Evolutionary conservation across 2,797 vertebrate genomes (phyloP).

Genomic region (Diplodus sargus): DNA sequence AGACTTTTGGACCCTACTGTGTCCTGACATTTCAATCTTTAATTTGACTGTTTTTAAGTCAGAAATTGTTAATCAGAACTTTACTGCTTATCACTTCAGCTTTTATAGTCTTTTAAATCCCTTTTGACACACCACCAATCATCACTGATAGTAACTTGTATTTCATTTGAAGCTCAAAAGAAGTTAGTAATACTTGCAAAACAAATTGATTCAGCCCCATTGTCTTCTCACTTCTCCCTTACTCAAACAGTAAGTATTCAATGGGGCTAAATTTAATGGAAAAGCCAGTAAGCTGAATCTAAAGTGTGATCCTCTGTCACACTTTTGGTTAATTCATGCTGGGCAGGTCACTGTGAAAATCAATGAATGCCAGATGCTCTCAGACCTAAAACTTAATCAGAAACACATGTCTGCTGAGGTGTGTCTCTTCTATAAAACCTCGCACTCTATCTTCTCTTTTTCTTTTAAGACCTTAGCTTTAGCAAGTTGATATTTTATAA

Average conservation of each 20-base stretch:
- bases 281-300: background rate
- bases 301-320: slow-evolving; percentile 49
- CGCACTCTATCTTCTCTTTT: slow-evolving; percentile 27
- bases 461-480: slow-evolving; percentile 23
- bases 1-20: too few species aligned
- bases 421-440: slow-evolving; percentile 42
- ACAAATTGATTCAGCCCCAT: background rate
- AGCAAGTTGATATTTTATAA: background rate
- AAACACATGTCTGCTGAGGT: slow-evolving; percentile 74
- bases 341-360: slow-evolving; percentile 64
- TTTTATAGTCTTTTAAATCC: background rate
- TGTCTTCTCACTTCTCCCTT: background rate
- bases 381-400: slow-evolving; percentile 62
- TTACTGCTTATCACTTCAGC: background rate
- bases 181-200: background rate
- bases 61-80: background rate
- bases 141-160: background rate
- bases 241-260: background rate
- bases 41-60: background rate
- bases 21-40: background rate
- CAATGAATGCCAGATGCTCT: slow-evolving; percentile 72
- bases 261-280: too few species aligned
- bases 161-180: background rate
- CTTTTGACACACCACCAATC: background rate
- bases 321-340: slow-evolving; percentile 49